These are phyloP conservation scores for Gnathonemus echidnorhynchus DNA, from an alignment of 2,113 vertebrate species.

Conservation along the genomic window DNA sequence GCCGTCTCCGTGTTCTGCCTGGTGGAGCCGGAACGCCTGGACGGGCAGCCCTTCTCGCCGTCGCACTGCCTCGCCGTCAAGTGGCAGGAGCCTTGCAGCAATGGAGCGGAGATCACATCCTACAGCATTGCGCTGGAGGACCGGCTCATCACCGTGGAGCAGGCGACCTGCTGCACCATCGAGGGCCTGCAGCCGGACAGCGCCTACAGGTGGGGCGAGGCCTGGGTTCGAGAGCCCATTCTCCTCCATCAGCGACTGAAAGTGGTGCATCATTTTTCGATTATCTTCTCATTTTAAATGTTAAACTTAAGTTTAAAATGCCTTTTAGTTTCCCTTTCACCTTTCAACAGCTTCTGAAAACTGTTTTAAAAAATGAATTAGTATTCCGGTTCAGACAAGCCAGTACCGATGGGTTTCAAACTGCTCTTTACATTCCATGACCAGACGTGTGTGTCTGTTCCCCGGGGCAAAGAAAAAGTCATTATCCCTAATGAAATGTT, in stretches of 20 bases:
- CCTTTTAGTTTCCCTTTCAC: background rate
- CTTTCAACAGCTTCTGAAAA: background rate
- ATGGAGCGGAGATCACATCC: constrained; percentile 80
- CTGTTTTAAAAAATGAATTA: background rate
- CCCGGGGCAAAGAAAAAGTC: background rate
- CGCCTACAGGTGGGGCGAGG: constrained; percentile 73
- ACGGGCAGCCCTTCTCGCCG: constrained; percentile 55
- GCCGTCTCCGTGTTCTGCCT: constrained; percentile 64
- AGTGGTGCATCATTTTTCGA: background rate
- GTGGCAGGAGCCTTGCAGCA: constrained; percentile 90
- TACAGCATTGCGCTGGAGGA: constrained; percentile 82
- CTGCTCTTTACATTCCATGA: background rate
- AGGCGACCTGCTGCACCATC: constrained; percentile 64
- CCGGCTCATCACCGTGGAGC: constrained; percentile 65
- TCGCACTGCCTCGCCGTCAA: constrained; percentile 82
- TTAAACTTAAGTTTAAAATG: background rate
- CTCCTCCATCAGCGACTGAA: background rate
- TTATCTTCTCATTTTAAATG: background rate
- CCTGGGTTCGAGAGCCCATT: background rate
- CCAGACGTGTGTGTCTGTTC: background rate
- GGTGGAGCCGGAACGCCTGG: constrained; percentile 59
- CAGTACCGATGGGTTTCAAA: background rate
- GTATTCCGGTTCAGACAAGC: background rate
- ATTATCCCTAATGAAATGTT: constrained; percentile 5
- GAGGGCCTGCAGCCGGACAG: constrained; percentile 82